These are phyloP conservation scores for Sebastes trivittatus DNA, from an alignment of 2,797 vertebrate species.

Conservation along the genomic window DNA sequence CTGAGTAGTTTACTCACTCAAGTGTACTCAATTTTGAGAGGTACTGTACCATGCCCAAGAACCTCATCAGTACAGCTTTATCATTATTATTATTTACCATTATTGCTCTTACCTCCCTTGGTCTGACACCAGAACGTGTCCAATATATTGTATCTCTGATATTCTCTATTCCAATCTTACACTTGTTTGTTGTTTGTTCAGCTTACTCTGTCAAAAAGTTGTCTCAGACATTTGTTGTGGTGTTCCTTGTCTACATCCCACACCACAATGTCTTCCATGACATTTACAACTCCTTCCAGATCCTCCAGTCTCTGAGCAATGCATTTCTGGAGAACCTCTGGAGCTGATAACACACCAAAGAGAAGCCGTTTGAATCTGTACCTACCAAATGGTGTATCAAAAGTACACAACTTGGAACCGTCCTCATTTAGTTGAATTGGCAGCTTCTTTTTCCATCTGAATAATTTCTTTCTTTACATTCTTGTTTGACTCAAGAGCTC, in stretches of 20 bases:
- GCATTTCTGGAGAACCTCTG: not conserved
- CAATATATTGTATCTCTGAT: not conserved
- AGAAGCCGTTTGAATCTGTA: not conserved
- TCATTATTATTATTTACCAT: not conserved
- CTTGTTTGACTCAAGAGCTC: too few species aligned
- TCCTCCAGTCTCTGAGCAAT: constrained; percentile 1
- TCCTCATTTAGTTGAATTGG: too few species aligned
- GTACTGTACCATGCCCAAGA: not conserved
- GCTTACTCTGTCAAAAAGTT: constrained; percentile 5
- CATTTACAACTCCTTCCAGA: not conserved
- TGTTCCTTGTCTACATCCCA: constrained; percentile 2
- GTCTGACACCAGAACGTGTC: constrained; percentile 14
- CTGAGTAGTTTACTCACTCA: not conserved
- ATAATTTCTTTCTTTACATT: too few species aligned
- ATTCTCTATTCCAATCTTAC: not conserved
- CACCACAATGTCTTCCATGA: not conserved
- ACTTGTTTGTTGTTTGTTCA: not conserved
- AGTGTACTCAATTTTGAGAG: too few species aligned
- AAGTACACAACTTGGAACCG: too few species aligned
- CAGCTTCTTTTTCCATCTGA: too few species aligned
- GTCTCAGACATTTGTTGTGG: not conserved
- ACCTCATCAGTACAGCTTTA: not conserved
- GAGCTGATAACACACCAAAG: constrained; percentile 5
- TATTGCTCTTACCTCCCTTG: constrained; percentile 15
- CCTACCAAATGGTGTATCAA: not conserved